Base-by-base conservation (phyloP, 2,113 vertebrate genomes). In the Rhinolophus ferrumequinum region DNA sequence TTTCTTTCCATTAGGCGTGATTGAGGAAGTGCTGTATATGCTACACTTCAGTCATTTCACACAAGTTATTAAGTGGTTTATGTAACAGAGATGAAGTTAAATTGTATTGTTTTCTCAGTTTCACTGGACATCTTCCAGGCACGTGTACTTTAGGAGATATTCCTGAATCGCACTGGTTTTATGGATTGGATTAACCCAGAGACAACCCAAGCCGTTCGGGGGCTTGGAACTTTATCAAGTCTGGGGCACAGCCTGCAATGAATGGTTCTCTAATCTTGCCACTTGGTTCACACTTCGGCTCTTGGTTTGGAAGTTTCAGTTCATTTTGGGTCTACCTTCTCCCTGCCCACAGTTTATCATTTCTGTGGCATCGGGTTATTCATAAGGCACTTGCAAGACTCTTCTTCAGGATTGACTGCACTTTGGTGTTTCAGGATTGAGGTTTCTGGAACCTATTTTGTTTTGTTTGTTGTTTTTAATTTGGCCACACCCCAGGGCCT, bases 21-120 rank as follows among this genome's bases (percentile, higher is more conserved):
- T 82, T 52, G 95, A 95, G 96, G 97, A 97, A 97, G 93, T 85
- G 0, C 64, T 28, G 8, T 21, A 6, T 22, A 19, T 26, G 66
- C 47, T 47, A 38, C 10, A 0, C 69, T 50, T 30, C 24, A 67
- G 26, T 80, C 15, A 1, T 60, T 15, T 41, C n/a, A 1, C 11
- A n/a, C 62, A 0, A 21, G 38, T 41, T 30, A 41, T 75, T 73
- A 60, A 56, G 56, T 80, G 90, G 83, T 67, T 92, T 58, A 30
- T 22, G 28, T 62, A 73, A 62, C 58, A 7, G 44, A 81, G 66
- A 26, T 8, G 3, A 69, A 87, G 83, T 90, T 87, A 35, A 33
- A 26, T 66, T 67, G 58, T 73, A 54, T 56, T 18, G 19, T 56
- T 54, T 58, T 75, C 76, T 52, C 18, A 50, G 52, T 60, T 80